Base-by-base conservation (phyloP, 2,888 invertebrate genomes). In the Micoletzkya japonica region DNA sequence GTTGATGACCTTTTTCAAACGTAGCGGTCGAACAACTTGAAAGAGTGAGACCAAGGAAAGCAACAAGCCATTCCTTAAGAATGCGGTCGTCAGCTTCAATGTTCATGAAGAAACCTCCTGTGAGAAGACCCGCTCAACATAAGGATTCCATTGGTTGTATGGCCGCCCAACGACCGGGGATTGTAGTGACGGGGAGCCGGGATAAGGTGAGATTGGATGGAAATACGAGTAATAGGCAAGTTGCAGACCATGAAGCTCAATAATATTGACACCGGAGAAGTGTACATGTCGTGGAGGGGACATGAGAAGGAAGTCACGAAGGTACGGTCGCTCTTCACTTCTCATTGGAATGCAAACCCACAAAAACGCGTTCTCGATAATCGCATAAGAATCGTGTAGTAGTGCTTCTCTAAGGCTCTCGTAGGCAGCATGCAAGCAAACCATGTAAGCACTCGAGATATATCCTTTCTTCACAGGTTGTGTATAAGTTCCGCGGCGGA, bases 401-500 rank as follows among this genome's bases (percentile, higher is more conserved):
- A n/a, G n/a, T n/a, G n/a, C n/a, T n/a, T n/a, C n/a, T n/a, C n/a
- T n/a, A n/a, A n/a, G n/a, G n/a, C n/a, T n/a, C n/a, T n/a, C n/a
- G n/a, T n/a, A n/a, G n/a, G n/a, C n/a, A n/a, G n/a, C n/a, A n/a
- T n/a, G n/a, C n/a, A n/a, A 44, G 10, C 10, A 44, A 44, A 14
- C 44, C 44, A 10, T 20, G 10, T 44, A 20, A 44, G 44, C 10
- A 44, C 20, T 14, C 10, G 10, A 44, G 20, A 14, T 20, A 44
- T 44, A 10, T 14, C 4, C 26, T 61, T 4, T 34, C 30, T 44
- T 24, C 17, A 17, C 32, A 68, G 68, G 58, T 71, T 6, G 61
- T 56, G 4, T 72, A 73, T 39, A 54, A 78, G 44, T 81, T 83
- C 72, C 82, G 82, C 17, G 64, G 72, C 10, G 70, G 74, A 32